Percentiles rank a stretch among this genome's conserved stretches.
Conservation (phyloP, 2,888 invertebrate genomes). For the Agonopterix subpropinquella region DNA sequence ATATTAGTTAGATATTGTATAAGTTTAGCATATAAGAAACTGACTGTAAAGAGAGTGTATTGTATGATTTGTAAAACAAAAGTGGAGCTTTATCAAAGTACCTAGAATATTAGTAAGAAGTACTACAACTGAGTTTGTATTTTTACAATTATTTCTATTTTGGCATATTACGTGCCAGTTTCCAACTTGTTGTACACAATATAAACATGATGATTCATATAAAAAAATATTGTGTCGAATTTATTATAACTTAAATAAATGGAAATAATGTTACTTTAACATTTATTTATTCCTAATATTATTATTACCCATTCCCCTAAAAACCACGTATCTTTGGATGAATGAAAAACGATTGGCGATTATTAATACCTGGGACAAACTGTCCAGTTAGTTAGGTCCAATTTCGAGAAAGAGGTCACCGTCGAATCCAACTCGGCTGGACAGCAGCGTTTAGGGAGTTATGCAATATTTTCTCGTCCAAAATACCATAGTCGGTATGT, state of each 20-base stretch:
- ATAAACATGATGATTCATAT: slow-evolving; percentile 42
- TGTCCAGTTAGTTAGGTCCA: too few relatives aligned
- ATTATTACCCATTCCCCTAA: slow-evolving; percentile 4
- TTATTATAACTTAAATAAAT: slow-evolving; percentile 68
- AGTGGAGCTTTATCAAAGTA: slow-evolving; percentile 74
- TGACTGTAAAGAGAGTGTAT: slow-evolving; percentile 70
- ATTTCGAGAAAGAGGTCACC: too few relatives aligned
- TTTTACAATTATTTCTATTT: slow-evolving; percentile 70
- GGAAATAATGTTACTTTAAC: slow-evolving; percentile 52
- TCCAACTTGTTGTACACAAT: slow-evolving; percentile 61
- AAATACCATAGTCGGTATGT: too few relatives aligned
- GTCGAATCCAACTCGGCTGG: too few relatives aligned
- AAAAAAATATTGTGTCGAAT: slow-evolving; percentile 59
- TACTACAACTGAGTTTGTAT: slow-evolving; percentile 69
- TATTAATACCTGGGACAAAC: too few relatives aligned
- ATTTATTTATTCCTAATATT: slow-evolving; percentile 16
- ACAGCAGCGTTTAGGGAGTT: too few relatives aligned
- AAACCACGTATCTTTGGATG: too few relatives aligned
- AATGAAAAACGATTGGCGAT: too few relatives aligned
- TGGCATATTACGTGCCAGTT: slow-evolving; percentile 47
- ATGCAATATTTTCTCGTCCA: too few relatives aligned
- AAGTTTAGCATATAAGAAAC: slow-evolving; percentile 49
- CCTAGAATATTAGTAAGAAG: slow-evolving; percentile 63
- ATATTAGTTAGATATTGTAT: slow-evolving; percentile 46
- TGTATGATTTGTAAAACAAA: slow-evolving; percentile 75